Evolutionary conservation across 2,113 vertebrate species (phyloP), one percentile per base, ranked within the genome.

Genomic region (Deroptyus accipitrinus): DNA sequence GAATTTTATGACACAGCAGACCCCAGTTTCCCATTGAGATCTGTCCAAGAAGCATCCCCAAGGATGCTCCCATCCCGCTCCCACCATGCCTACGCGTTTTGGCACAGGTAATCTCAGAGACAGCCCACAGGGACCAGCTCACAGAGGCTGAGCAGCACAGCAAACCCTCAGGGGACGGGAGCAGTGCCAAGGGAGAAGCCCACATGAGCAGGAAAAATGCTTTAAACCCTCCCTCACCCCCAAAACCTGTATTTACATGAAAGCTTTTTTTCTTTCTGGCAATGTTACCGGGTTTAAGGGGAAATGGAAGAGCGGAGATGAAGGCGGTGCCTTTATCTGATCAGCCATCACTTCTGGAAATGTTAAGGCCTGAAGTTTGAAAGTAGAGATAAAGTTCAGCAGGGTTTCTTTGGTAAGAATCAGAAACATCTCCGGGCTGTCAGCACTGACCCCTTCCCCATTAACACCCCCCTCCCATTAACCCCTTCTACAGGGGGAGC

Each of bases 401-500:
- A 3, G 28, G 8, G 11, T 17, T 74, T 42, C 62, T n/a, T 10
- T 3, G 10, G 41, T 55, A 86, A 31, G 87, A 70, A 24, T 17
- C 3, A 28, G 48, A 52, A 88, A 23, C 9, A 10, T 9, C 44
- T 28, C 19, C 1, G 2, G 51, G 19, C 49, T 68, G 55, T 18
- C 51, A 78, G 42, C n/a, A 7, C 8, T 49, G 13, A 59, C 22
- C 13, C 55, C 20, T n/a, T n/a, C 18, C 18, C 54, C 11, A 55
- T 20, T 55, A 33, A 55, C 54, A 24, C 48, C 13, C 13, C 48
- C 48, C 10, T 17, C 30, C 55, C 55, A 9, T 57, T 57, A 57
- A 31, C 54, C 19, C 1, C 7, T 5, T 5, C 10, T 1, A 3
- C 12, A 1, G 1, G 2, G 9, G 6, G 62, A 23, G 30, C 15